phyloP scores from a whole-genome alignment of 2,113 vertebrate genomes.

The Syngnathus typhle region DNA sequence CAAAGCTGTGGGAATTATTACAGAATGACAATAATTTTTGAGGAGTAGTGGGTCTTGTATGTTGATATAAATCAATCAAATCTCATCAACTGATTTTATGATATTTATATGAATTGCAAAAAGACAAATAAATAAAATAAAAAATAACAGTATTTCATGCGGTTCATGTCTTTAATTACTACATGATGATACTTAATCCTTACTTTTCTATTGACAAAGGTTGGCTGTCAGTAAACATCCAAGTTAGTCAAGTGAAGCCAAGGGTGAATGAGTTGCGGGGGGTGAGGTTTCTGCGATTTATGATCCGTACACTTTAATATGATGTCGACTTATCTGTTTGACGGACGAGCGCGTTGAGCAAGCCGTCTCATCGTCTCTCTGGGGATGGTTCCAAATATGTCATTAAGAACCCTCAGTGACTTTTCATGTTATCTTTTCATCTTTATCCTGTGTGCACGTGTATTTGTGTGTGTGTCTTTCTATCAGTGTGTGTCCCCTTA shows the following conservation, averaged over 20 bases:
- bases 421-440: constrained; percentile 48
- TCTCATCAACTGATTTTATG: too few species aligned
- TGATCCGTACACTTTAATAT: constrained; percentile 24
- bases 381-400: constrained; percentile 33
- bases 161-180: constrained; percentile 2
- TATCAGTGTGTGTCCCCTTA: constrained; percentile 25
- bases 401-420: constrained; percentile 20
- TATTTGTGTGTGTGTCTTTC: constrained; percentile 22
- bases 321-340: constrained; percentile 33
- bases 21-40: too few species aligned
- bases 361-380: constrained; percentile 36
- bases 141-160: too few species aligned
- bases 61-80: too few species aligned
- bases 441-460: constrained; percentile 13
- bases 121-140: too few species aligned
- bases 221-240: constrained; percentile 8
- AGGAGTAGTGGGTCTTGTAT: too few species aligned
- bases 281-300: constrained; percentile 41
- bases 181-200: constrained; percentile 9
- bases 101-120: too few species aligned
- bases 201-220: not conserved
- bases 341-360: constrained; percentile 17
- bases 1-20: not conserved
- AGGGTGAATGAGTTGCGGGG: constrained; percentile 19
- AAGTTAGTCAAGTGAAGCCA: constrained; percentile 26